phyloP scores from a whole-genome alignment of 2,888 invertebrate genomes.

The Lasioglossum pauxillum region DNA sequence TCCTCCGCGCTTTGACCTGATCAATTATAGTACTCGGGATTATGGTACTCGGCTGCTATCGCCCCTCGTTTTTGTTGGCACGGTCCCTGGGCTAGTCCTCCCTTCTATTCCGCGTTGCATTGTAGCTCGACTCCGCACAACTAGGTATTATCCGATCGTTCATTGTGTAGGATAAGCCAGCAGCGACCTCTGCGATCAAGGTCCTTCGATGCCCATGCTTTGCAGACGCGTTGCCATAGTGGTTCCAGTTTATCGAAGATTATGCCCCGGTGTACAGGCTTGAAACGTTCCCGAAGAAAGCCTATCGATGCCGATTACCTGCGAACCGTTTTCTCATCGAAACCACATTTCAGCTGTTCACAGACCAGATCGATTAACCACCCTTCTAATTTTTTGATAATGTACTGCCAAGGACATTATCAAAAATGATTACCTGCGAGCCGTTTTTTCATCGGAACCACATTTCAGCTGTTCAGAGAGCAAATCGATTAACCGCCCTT shows the following conservation, averaged over 20 bases:
- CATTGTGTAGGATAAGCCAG: slow-evolving; percentile 52
- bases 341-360: background rate
- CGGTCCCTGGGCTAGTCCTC: slow-evolving; percentile 11
- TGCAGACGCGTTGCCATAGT: slow-evolving; percentile 33
- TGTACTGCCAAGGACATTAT: background rate
- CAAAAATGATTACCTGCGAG: background rate
- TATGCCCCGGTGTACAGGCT: slow-evolving; percentile 20
- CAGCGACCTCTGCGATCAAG: slow-evolving; percentile 27
- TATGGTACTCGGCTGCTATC: slow-evolving; percentile 62
- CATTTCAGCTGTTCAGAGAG: background rate
- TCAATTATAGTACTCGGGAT: slow-evolving; percentile 75
- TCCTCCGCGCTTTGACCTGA: slow-evolving; percentile 78
- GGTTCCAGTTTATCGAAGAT: slow-evolving; percentile 55
- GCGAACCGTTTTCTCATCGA: background rate
- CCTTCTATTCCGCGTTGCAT: slow-evolving; percentile 25
- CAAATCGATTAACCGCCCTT: background rate
- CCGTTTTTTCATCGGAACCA: background rate
- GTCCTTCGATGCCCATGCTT: slow-evolving; percentile 42
- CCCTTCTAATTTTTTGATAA: background rate
- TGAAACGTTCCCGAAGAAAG: slow-evolving; percentile 17
- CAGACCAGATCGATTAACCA: too few relatives aligned
- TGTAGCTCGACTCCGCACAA: slow-evolving; percentile 12
- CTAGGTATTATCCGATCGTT: slow-evolving; percentile 61
- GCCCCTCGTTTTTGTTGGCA: slow-evolving; percentile 39
- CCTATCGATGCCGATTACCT: slow-evolving; percentile 30